Conservation (phyloP, 2,888 invertebrate species). For the Stramonita haemastoma region DNA sequence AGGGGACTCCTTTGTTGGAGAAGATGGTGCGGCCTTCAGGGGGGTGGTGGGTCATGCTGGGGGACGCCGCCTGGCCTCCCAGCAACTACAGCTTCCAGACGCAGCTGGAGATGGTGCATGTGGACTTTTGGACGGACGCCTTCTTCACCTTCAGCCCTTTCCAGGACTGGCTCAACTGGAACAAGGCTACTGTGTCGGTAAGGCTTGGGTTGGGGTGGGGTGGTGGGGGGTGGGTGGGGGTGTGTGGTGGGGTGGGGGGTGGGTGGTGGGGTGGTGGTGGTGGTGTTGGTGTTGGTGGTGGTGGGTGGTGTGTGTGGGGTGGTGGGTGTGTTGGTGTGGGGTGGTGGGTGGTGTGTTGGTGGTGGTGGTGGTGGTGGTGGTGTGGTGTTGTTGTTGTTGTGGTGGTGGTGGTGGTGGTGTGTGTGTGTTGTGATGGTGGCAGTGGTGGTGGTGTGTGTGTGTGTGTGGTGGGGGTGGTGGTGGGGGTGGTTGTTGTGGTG, state of each 20-base stretch:
- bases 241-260: neutral
- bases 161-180: conserved; percentile 57
- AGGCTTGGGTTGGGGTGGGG: neutral
- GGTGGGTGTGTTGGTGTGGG: neutral
- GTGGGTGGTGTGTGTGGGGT: neutral
- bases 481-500: neutral
- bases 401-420: neutral
- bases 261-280: neutral
- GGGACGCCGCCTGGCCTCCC: conserved; percentile 49
- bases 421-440: too few species aligned
- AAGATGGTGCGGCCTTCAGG: conserved; percentile 59
- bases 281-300: neutral
- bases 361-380: neutral
- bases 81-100: conserved; percentile 57
- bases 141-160: conserved; percentile 61
- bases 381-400: neutral
- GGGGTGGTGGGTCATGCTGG: conserved; percentile 64
- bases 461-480: neutral
- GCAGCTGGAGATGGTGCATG: conserved; percentile 58
- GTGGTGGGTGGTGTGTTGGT: neutral
- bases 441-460: too few species aligned
- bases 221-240: neutral
- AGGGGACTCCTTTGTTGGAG: conserved; percentile 61
- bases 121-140: conserved; percentile 67
- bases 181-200: conserved; percentile 62